phyloP scores from a whole-genome alignment of 2,113 vertebrate species.

The Melospiza georgiana region DNA sequence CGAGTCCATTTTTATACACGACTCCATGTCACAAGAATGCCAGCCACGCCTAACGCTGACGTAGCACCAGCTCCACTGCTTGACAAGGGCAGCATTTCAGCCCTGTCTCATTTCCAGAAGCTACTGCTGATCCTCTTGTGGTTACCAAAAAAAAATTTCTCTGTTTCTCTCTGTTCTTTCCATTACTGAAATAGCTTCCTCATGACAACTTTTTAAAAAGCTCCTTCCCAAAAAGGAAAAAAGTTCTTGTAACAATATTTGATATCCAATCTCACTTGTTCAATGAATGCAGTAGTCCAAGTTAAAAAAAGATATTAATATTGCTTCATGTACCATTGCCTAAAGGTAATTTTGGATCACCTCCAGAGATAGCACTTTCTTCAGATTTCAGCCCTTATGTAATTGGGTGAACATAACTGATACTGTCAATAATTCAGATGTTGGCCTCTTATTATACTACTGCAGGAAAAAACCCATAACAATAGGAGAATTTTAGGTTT shows the following conservation, averaged over 20 bases:
- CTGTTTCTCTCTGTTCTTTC: constrained; percentile 32
- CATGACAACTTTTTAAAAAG: background rate
- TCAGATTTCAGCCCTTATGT: background rate
- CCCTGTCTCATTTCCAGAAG: background rate
- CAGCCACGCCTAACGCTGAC: background rate
- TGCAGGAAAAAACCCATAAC: background rate
- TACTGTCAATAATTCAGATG: background rate
- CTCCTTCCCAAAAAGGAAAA: background rate
- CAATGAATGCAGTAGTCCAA: background rate
- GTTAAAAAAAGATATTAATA: background rate
- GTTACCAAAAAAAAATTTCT: background rate
- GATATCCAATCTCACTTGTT: background rate
- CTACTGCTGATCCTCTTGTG: background rate
- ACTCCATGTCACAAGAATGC: background rate
- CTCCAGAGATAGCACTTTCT: background rate
- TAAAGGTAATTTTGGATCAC: background rate
- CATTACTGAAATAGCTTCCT: constrained; percentile 29
- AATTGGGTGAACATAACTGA: background rate
- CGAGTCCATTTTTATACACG: background rate
- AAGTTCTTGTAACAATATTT: background rate
- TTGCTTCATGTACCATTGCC: background rate
- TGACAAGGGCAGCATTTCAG: background rate
- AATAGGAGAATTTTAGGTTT: background rate
- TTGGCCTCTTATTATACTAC: background rate
- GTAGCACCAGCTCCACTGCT: background rate